Conservation (phyloP, 2,113 vertebrate genomes). For the Ptilonorhynchus violaceus region DNA sequence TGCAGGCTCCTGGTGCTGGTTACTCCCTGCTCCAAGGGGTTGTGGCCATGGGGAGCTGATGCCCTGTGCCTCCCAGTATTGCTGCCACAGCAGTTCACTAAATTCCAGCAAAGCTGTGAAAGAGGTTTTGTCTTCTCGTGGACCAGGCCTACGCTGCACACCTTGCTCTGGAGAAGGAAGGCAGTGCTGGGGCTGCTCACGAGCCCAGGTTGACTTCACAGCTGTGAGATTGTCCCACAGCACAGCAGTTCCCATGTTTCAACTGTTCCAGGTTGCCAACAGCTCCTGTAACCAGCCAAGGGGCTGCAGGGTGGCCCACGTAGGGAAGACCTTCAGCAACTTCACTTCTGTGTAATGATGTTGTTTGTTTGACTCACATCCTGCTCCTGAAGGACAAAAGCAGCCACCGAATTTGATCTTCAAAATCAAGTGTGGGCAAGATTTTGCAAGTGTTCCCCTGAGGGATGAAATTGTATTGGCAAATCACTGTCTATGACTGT, state of each 20-base stretch:
- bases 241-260: background rate
- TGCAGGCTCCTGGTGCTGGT: background rate
- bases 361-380: background rate
- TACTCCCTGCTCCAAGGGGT: background rate
- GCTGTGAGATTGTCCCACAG: background rate
- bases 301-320: background rate
- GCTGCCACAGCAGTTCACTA: background rate
- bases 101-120: background rate
- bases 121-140: background rate
- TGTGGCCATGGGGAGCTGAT: background rate
- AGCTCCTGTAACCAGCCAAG: background rate
- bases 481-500: background rate
- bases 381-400: background rate
- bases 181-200: background rate
- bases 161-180: background rate
- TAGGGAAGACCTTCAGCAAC: background rate
- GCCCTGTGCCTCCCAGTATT: background rate
- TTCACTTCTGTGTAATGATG: background rate
- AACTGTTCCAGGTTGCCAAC: background rate
- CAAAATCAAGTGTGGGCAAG: background rate
- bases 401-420: background rate
- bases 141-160: accelerated
- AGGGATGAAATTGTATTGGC: background rate
- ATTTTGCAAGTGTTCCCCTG: background rate
- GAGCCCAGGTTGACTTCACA: background rate